A percentile compares a stretch with the other conserved stretches of the same genome.
Conservation (phyloP, 2,113 vertebrate species). For the Podarcis cretensis region DNA sequence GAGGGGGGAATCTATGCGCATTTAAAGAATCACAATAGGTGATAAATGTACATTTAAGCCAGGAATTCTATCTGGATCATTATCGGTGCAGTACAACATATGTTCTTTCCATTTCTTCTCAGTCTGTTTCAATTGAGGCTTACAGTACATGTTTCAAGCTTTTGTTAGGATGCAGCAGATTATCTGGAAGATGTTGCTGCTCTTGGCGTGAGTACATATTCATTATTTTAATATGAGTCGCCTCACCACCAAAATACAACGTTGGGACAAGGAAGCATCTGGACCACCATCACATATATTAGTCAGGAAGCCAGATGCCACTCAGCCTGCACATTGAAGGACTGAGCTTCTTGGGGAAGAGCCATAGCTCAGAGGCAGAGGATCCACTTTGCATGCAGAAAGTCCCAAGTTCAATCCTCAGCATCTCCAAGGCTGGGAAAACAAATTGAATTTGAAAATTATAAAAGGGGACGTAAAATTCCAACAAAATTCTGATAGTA, state of each 20-base stretch:
- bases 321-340: neutral
- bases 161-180: constrained; percentile 6
- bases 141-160: constrained; percentile 1
- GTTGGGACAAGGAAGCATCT: neutral
- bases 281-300: neutral
- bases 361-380: too few relatives aligned
- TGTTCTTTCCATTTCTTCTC: constrained; percentile 1
- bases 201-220: neutral
- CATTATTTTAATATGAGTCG: neutral
- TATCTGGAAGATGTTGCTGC: neutral
- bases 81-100: neutral
- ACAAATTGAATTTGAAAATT: too few relatives aligned
- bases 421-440: too few relatives aligned
- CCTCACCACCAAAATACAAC: neutral
- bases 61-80: constrained; percentile 3
- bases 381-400: too few relatives aligned
- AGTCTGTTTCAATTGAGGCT: neutral
- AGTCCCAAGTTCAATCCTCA: too few relatives aligned
- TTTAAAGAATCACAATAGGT: neutral
- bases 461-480: too few relatives aligned
- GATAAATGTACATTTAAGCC: neutral
- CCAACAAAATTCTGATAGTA: too few relatives aligned
- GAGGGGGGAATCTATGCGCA: neutral
- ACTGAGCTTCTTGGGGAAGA: too few relatives aligned
- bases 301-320: neutral